Percentiles rank a stretch among this genome's conserved stretches.
phyloP scores from a whole-genome alignment of 2,888 invertebrate genomes.

The Hypolimnas misippus region DNA sequence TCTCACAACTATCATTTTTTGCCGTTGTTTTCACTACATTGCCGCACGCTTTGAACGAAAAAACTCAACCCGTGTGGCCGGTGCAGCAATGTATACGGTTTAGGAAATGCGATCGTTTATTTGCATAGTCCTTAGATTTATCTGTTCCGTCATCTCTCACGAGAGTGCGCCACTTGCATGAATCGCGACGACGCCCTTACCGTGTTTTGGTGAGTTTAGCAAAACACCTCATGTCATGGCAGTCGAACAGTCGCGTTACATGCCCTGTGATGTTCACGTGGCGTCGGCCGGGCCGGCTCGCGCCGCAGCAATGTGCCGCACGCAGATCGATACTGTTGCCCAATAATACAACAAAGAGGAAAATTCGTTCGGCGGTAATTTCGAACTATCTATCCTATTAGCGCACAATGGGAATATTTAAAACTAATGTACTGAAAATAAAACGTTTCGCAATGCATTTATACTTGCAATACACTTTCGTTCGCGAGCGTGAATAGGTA shows the following conservation, averaged over 20 bases:
- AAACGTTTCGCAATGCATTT: conserved; percentile 34
- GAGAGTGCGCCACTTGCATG: conserved; percentile 82
- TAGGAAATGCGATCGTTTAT: conserved; percentile 29
- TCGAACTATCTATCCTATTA: conserved; percentile 56
- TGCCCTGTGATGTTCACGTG: conserved; percentile 57
- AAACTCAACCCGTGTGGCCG: rapidly evolving
- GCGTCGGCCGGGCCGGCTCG: conserved; percentile 43
- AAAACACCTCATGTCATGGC: conserved; percentile 64
- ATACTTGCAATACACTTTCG: conserved; percentile 31
- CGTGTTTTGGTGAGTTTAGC: conserved; percentile 68
- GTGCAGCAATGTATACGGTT: conserved; percentile 54
- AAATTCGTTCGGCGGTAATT: conserved; percentile 72
- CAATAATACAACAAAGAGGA: conserved; percentile 53
- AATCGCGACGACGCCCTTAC: conserved; percentile 74
- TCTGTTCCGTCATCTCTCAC: conserved; percentile 80
- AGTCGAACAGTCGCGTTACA: conserved; percentile 62
- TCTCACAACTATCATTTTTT: conserved; percentile 15
- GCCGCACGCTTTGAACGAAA: conserved; percentile 32
- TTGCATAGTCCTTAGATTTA: conserved; percentile 62
- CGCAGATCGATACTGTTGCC: conserved; percentile 71
- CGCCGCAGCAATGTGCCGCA: conserved; percentile 69
- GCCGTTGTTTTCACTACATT: conserved; percentile 47
- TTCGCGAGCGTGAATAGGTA: conserved; percentile 39
- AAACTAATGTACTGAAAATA: conserved; percentile 32
- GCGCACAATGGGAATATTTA: conserved; percentile 48